Evolutionary conservation across 2,113 vertebrate species (phyloP).

Genomic region (Thryonomys swinderianus): DNA sequence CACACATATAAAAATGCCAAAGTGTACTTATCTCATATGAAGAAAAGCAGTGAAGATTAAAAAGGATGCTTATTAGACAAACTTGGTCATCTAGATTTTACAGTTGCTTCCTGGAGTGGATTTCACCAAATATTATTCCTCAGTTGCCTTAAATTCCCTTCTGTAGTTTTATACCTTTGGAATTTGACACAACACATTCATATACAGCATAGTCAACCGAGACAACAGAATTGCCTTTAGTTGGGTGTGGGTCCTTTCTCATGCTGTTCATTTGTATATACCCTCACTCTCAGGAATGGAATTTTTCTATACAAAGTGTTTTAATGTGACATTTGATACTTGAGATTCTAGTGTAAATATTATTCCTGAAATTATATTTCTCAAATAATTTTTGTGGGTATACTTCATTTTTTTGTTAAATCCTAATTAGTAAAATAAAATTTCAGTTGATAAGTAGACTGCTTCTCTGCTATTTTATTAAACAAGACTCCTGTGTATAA

Average conservation of each 20-base stretch:
- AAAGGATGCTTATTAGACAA: neutral
- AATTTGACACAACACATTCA: neutral
- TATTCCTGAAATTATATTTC: neutral
- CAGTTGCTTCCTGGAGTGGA: neutral
- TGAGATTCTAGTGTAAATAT: neutral
- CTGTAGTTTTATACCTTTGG: neutral
- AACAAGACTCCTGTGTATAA: neutral
- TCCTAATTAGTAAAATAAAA: neutral
- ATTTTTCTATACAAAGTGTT: neutral
- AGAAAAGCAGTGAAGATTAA: neutral
- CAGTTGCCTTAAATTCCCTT: neutral
- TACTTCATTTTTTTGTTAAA: neutral
- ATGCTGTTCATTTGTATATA: neutral
- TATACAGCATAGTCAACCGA: neutral
- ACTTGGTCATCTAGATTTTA: neutral
- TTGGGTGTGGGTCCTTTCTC: neutral
- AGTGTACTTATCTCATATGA: neutral
- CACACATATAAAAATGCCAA: neutral
- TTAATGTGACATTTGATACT: neutral
- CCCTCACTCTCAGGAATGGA: neutral
- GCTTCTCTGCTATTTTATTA: neutral
- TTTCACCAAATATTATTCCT: neutral
- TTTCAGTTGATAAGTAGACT: neutral
- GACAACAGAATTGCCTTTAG: neutral
- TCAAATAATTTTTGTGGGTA: neutral